Evolutionary conservation across 2,797 vertebrate species (phyloP).

Genomic region (Champsocephalus gunnari): DNA sequence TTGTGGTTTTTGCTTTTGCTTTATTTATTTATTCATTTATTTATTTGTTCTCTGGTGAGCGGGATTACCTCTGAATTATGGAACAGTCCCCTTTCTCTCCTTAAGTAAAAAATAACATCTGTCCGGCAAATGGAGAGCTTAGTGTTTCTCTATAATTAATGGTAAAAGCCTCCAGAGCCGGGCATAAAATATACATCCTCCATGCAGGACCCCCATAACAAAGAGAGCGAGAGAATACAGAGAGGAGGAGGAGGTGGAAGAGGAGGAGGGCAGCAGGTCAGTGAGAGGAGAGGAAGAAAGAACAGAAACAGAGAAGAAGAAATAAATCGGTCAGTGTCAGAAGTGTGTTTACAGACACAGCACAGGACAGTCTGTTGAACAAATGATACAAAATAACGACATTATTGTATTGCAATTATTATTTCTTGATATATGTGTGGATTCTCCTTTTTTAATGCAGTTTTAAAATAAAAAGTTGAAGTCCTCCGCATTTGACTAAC

Average conservation of each 20-base stretch:
- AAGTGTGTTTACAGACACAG: neutral
- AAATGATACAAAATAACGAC: neutral
- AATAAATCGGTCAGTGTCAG: constrained; percentile 15
- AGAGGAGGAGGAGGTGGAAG: constrained; percentile 35
- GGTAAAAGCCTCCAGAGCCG: constrained; percentile 87
- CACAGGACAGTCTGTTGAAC: neutral
- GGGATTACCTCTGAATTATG: constrained; percentile 86
- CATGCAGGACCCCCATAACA: constrained; percentile 71
- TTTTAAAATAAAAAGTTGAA: neutral
- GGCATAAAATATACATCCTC: constrained; percentile 86
- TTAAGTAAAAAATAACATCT: constrained; percentile 88
- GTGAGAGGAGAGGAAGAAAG: constrained; percentile 45
- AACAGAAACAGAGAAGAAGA: constrained; percentile 26
- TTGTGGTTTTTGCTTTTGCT: constrained; percentile 75
- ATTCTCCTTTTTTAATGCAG: neutral
- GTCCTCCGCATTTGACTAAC: too few relatives aligned
- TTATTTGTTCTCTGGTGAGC: constrained; percentile 79
- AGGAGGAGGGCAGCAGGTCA: constrained; percentile 35
- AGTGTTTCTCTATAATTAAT: constrained; percentile 88
- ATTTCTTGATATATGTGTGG: neutral
- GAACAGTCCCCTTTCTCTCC: constrained; percentile 84
- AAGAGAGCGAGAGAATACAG: constrained; percentile 71
- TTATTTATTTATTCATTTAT: constrained; percentile 85
- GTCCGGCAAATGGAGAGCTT: constrained; percentile 88
- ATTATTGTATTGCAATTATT: neutral